Conservation (phyloP, 2,113 vertebrate species). For the Catharus fuscescens region DNA sequence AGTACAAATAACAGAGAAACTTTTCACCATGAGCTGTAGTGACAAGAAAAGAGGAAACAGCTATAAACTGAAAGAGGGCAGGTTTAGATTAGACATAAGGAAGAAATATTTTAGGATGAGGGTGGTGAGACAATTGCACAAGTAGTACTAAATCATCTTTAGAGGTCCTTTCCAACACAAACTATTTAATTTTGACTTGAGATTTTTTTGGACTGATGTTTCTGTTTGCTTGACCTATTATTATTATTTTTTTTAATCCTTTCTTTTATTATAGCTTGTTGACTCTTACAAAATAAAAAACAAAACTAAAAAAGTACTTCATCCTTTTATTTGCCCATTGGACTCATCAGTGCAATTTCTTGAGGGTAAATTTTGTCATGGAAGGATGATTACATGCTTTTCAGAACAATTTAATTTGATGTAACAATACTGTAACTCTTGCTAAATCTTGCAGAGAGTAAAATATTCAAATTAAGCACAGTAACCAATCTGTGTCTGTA, state of each 20-base stretch:
- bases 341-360: conserved; percentile 32
- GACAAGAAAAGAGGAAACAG: not conserved
- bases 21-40: not conserved
- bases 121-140: not conserved
- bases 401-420: conserved; percentile 62
- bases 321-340: conserved; percentile 34
- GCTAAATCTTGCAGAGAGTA: conserved; percentile 45
- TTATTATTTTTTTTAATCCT: too few relatives aligned
- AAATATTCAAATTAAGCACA: not conserved
- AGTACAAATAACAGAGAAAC: not conserved
- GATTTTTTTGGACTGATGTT: not conserved
- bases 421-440: conserved; percentile 36
- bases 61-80: not conserved
- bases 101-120: not conserved
- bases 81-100: not conserved
- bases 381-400: conserved; percentile 58
- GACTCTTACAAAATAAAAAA: not conserved
- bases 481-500: not conserved
- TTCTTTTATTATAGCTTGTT: not conserved
- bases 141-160: not conserved
- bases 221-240: not conserved
- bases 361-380: conserved; percentile 52
- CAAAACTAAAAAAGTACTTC: not conserved
- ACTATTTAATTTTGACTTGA: not conserved
- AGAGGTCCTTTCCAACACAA: not conserved